Evolutionary conservation across 2,888 invertebrate genomes (phyloP).

Genomic region (Choristoneura rosaceana): DNA sequence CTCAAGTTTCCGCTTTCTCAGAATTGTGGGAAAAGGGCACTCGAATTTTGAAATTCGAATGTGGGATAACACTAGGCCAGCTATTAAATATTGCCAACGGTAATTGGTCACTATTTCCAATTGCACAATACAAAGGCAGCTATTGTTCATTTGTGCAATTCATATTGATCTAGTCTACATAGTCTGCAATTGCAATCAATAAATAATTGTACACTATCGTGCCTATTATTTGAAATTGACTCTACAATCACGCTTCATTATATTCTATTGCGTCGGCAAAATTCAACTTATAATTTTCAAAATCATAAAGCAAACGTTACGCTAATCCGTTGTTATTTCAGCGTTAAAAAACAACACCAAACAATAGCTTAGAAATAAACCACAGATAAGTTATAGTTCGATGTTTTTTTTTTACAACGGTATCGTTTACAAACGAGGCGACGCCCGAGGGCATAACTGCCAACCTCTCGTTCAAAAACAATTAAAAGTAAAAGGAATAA

Average conservation of each 20-base stretch:
- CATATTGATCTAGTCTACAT: constrained; percentile 36
- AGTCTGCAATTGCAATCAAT: constrained; percentile 41
- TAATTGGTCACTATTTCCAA: constrained; percentile 53
- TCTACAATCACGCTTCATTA: constrained; percentile 15
- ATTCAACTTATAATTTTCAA: constrained; percentile 10
- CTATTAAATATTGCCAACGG: constrained; percentile 64
- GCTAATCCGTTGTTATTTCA: constrained; percentile 22
- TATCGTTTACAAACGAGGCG: constrained; percentile 56
- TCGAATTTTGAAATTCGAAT: constrained; percentile 70
- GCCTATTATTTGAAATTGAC: constrained; percentile 20
- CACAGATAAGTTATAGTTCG: constrained; percentile 41
- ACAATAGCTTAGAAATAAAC: constrained; percentile 41
- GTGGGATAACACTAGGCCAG: constrained; percentile 62
- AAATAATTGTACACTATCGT: constrained; percentile 37
- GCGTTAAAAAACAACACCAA: constrained; percentile 27
- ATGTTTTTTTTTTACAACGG: constrained; percentile 46
- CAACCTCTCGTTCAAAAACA: constrained; percentile 77
- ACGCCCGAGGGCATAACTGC: constrained; percentile 72
- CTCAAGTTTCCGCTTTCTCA: constrained; percentile 71
- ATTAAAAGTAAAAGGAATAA: constrained; percentile 68
- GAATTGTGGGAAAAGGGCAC: constrained; percentile 79
- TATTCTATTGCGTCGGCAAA: constrained; percentile 13
- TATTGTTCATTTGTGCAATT: constrained; percentile 32
- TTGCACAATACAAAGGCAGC: constrained; percentile 13
- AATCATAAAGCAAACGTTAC: constrained; percentile 13